Conservation (phyloP, 2,113 vertebrate species). For the Pelmatolapia mariae region DNA sequence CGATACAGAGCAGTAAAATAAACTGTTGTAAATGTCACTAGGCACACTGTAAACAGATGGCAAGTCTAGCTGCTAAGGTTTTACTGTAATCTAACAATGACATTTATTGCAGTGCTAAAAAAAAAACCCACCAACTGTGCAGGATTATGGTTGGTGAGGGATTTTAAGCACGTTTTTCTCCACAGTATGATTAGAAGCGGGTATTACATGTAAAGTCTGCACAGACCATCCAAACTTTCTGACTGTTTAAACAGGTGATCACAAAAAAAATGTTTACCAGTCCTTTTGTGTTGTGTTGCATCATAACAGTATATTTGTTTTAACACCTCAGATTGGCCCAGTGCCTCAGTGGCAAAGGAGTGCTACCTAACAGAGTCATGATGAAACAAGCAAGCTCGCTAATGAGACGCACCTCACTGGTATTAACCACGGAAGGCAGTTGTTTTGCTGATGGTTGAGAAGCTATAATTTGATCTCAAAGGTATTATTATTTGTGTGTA, state of each 20-base stretch:
- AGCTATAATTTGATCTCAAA: slow-evolving; percentile 10
- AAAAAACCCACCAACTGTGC: neutral
- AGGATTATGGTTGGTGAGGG: neutral
- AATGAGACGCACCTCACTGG: neutral
- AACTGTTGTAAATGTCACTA: neutral
- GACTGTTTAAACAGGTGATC: neutral
- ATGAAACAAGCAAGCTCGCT: neutral
- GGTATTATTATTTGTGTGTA: neutral
- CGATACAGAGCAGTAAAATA: neutral
- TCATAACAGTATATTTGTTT: neutral
- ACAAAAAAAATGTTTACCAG: neutral
- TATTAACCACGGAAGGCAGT: neutral
- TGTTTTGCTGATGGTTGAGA: neutral
- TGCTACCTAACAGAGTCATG: neutral
- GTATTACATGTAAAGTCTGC: neutral
- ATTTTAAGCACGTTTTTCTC: neutral
- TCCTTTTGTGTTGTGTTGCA: neutral
- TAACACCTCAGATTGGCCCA: neutral
- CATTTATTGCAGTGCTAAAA: neutral
- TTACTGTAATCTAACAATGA: neutral
- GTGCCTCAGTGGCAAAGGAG: neutral
- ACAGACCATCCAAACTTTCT: neutral
- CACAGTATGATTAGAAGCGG: neutral
- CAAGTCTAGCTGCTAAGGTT: neutral
- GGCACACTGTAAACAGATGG: neutral